These are phyloP conservation scores for Campaea margaritaria DNA, from an alignment of 2,888 invertebrate species.

Conservation along the genomic window DNA sequence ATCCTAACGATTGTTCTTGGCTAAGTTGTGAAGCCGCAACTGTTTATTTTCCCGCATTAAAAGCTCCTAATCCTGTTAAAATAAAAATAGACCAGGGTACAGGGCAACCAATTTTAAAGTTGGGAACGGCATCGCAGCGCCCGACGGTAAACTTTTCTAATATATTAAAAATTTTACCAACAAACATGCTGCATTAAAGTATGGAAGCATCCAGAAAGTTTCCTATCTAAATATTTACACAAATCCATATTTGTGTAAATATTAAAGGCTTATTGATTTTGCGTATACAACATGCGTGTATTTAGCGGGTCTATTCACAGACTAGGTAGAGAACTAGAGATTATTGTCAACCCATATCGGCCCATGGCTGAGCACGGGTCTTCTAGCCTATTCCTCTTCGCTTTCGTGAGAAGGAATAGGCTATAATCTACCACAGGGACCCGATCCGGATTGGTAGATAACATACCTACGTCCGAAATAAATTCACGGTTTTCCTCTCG, in stretches of 20 bases:
- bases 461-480: too few relatives aligned
- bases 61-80: constrained; percentile 64
- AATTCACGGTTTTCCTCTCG: too few relatives aligned
- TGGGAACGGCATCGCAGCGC: constrained; percentile 52
- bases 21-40: constrained; percentile 57
- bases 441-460: too few relatives aligned
- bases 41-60: constrained; percentile 61
- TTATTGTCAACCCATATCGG: too few relatives aligned
- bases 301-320: too few relatives aligned
- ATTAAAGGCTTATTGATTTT: not conserved
- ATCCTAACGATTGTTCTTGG: constrained; percentile 63
- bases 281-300: too few relatives aligned
- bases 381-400: too few relatives aligned
- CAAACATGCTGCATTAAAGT: constrained; percentile 64
- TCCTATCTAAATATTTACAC: not conserved
- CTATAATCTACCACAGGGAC: too few relatives aligned
- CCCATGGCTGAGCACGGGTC: too few relatives aligned
- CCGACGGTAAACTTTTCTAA: constrained; percentile 66
- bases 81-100: constrained; percentile 59
- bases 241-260: constrained; percentile 5
- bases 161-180: constrained; percentile 69
- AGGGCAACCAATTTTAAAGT: constrained; percentile 69
- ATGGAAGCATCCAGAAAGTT: constrained; percentile 49
- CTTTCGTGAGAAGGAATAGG: too few relatives aligned
- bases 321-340: too few relatives aligned